These are phyloP conservation scores for Latrodectus geometricus DNA, from an alignment of 1,140 invertebrate species.

Conservation along the genomic window DNA sequence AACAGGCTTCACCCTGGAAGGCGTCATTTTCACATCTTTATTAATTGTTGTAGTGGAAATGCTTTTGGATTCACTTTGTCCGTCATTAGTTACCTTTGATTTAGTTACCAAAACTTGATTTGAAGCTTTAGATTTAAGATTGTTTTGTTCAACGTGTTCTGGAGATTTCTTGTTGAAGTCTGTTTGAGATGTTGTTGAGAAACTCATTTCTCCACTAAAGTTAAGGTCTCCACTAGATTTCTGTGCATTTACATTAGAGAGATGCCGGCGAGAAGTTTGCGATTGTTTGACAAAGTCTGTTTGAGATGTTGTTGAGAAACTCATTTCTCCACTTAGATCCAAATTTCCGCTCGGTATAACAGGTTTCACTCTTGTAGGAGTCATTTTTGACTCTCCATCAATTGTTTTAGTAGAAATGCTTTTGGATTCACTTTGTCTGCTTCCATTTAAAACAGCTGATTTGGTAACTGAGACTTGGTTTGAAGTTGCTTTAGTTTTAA, in stretches of 20 bases:
- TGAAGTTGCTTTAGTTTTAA: not conserved
- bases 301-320: constrained; percentile 24
- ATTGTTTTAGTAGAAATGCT: too few species aligned
- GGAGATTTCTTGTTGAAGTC: constrained; percentile 1
- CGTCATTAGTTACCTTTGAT: too few species aligned
- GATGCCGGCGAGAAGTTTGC: not conserved
- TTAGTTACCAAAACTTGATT: too few species aligned
- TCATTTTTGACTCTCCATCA: not conserved
- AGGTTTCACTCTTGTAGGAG: not conserved
- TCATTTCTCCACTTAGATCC: constrained; percentile 10
- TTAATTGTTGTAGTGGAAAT: not conserved
- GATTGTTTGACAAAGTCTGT: constrained; percentile 13
- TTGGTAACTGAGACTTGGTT: not conserved
- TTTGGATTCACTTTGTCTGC: too few species aligned
- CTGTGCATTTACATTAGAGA: not conserved
- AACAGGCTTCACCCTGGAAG: not conserved
- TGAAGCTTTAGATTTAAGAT: too few species aligned
- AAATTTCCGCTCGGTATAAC: constrained; percentile 3
- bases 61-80: too few species aligned
- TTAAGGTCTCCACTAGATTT: not conserved
- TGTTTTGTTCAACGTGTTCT: not conserved
- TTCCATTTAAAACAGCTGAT: too few species aligned
- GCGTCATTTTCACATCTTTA: not conserved
- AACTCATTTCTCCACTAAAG: constrained; percentile 19
- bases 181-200: constrained; percentile 24